A percentile compares a stretch with the other conserved stretches of the same genome.
Conservation (phyloP, 2,113 vertebrate genomes). For the Lucifuga dentata region DNA sequence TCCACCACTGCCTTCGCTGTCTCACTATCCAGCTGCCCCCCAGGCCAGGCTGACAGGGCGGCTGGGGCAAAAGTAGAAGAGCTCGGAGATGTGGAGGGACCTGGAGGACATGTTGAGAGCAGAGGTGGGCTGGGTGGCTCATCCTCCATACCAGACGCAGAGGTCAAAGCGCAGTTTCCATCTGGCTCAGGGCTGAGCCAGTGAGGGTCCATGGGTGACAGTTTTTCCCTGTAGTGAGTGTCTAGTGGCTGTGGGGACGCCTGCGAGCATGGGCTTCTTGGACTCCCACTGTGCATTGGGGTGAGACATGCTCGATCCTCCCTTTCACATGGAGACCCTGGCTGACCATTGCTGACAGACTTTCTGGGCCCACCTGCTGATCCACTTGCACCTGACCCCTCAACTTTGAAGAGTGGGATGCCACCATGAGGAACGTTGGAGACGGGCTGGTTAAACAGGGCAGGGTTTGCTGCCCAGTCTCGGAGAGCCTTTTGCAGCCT, state of each 20-base stretch:
- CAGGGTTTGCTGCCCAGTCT: slow-evolving; percentile 96
- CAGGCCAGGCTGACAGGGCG: slow-evolving; percentile 75
- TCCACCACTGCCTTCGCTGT: slow-evolving; percentile 88
- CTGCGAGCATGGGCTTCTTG: slow-evolving; percentile 91
- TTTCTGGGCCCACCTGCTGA: slow-evolving; percentile 78
- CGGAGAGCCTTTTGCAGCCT: slow-evolving; percentile 95
- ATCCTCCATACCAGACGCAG: slow-evolving; percentile 81
- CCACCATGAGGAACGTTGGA: slow-evolving; percentile 87
- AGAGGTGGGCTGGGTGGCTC: slow-evolving; percentile 85
- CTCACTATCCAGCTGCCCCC: slow-evolving; percentile 88
- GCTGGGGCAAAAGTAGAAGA: slow-evolving; percentile 72
- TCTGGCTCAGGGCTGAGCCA: slow-evolving; percentile 90
- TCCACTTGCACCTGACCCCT: slow-evolving; percentile 80
- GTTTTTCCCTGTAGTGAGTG: slow-evolving; percentile 81
- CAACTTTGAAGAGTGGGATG: slow-evolving; percentile 93
- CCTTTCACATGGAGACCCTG: slow-evolving; percentile 86
- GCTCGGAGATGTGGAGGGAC: slow-evolving; percentile 85
- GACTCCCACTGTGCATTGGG: slow-evolving; percentile 86
- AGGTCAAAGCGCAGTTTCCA: slow-evolving; percentile 77
- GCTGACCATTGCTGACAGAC: slow-evolving; percentile 88
- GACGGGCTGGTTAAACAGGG: slow-evolving; percentile 93
- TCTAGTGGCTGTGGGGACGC: slow-evolving; percentile 84
- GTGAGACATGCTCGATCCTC: slow-evolving; percentile 85
- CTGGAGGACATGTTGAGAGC: slow-evolving; percentile 73
- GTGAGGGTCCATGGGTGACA: slow-evolving; percentile 90